Conservation (phyloP, 1,140 invertebrate species). For the Pentalonia nigronervosa region DNA sequence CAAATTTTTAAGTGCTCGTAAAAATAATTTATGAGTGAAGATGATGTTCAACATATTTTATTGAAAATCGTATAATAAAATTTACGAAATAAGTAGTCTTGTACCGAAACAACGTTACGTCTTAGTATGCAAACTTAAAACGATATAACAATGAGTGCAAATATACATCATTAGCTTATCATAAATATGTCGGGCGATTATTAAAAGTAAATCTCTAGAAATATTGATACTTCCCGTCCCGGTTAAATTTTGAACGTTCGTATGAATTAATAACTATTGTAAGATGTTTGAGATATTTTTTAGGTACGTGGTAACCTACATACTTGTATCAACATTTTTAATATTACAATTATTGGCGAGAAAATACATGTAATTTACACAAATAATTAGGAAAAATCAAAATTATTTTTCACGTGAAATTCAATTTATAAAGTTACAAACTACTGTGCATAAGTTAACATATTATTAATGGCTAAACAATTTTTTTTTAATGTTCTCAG, state of each 20-base stretch:
- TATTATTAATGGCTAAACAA: background rate
- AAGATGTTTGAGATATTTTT: background rate
- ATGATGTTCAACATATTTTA: background rate
- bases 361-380: background rate
- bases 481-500: background rate
- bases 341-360: background rate
- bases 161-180: background rate
- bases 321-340: background rate
- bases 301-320: background rate
- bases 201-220: background rate
- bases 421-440: background rate
- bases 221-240: background rate
- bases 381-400: background rate
- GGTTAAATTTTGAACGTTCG: background rate
- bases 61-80: background rate
- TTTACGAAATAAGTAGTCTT: background rate
- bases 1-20: background rate
- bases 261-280: background rate
- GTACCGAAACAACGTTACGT: background rate
- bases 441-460: background rate
- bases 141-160: background rate
- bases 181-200: background rate
- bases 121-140: background rate
- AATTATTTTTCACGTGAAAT: background rate
- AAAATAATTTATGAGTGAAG: slow-evolving; percentile 9